A percentile compares a stretch with the other conserved stretches of the same genome.
Evolutionary conservation across 2,888 invertebrate species (phyloP).

Genomic region (Hipparchia sbordonii): DNA sequence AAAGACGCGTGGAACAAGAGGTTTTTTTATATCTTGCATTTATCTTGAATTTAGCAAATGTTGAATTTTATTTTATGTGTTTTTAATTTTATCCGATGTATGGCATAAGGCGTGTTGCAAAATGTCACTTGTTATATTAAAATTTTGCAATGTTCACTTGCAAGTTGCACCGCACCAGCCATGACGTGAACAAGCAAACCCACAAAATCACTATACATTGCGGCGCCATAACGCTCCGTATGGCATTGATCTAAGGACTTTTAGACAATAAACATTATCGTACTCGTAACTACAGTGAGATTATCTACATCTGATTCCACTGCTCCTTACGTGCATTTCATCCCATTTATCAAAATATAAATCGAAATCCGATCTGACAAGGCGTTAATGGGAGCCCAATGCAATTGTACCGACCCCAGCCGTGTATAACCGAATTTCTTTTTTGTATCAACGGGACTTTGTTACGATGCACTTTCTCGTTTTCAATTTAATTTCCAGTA

Average conservation of each 20-base stretch:
- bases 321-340: slow-evolving; percentile 53
- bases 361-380: slow-evolving; percentile 82
- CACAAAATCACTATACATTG: too few relatives aligned
- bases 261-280: neutral
- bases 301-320: slow-evolving; percentile 34
- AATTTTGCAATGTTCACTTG: too few relatives aligned
- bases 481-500: slow-evolving; percentile 25
- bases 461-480: slow-evolving; percentile 42
- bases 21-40: neutral
- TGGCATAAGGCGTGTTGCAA: too few relatives aligned
- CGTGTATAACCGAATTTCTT: slow-evolving; percentile 69
- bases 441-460: slow-evolving; percentile 44
- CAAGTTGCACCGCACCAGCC: too few relatives aligned
- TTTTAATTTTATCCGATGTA: too few relatives aligned
- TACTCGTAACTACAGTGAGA: slow-evolving; percentile 20
- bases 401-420: slow-evolving; percentile 80
- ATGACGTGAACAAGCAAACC: too few relatives aligned
- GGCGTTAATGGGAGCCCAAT: slow-evolving; percentile 82
- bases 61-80: too few relatives aligned
- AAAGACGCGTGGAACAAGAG: slow-evolving; percentile 4
- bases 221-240: too few relatives aligned
- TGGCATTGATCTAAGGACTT: neutral
- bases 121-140: neutral
- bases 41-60: neutral
- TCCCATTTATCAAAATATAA: slow-evolving; percentile 77